These are phyloP conservation scores for Aplochiton taeniatus DNA, from an alignment of 2,797 vertebrate genomes.

Conservation along the genomic window DNA sequence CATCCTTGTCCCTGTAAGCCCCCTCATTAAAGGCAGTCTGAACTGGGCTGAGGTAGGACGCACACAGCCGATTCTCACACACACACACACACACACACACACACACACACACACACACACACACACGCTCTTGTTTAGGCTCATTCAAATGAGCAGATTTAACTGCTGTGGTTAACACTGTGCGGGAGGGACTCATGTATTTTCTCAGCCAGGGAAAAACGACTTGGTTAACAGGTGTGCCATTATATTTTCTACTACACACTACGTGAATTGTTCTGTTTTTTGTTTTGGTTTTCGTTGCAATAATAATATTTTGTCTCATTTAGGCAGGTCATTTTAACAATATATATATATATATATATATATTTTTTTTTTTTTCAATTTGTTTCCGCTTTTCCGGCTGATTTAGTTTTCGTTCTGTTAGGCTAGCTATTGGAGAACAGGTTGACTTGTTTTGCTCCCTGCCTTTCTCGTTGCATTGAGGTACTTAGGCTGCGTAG, in stretches of 20 bases:
- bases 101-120: constrained; percentile 54
- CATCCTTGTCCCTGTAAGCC: constrained; percentile 78
- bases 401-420: too few relatives aligned
- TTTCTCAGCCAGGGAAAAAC: constrained; percentile 73
- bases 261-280: too few relatives aligned
- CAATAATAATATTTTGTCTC: too few relatives aligned
- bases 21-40: constrained; percentile 82
- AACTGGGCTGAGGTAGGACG: constrained; percentile 64
- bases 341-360: too few relatives aligned
- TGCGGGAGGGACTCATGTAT: constrained; percentile 68
- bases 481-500: not conserved
- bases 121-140: constrained; percentile 68
- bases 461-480: not conserved
- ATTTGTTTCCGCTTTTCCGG: too few relatives aligned
- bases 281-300: too few relatives aligned
- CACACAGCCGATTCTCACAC: constrained; percentile 48
- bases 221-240: constrained; percentile 80
- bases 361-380: too few relatives aligned
- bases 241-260: constrained; percentile 24
- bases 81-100: constrained; percentile 55
- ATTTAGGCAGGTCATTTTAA: too few relatives aligned
- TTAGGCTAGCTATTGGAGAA: too few relatives aligned
- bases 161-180: constrained; percentile 74
- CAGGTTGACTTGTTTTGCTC: too few relatives aligned
- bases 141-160: constrained; percentile 82